A percentile compares a stretch with the other conserved stretches of the same genome.
Evolutionary conservation across 2,888 invertebrate genomes (phyloP).

Genomic region (Aphodius sticticus): DNA sequence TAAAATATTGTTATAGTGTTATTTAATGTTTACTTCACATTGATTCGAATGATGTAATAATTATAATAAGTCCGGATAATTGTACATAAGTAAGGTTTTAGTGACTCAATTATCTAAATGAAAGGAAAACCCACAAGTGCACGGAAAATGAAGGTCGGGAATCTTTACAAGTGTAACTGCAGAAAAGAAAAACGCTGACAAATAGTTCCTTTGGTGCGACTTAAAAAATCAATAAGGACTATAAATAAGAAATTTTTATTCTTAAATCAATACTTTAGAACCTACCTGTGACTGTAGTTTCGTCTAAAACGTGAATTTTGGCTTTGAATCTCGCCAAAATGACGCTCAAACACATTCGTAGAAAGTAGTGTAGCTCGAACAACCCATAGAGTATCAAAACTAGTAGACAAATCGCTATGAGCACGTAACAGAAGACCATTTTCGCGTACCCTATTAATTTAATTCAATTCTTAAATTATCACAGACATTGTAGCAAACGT

Average conservation of each 20-base stretch:
- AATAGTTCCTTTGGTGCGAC: not conserved
- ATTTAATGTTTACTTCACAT: not conserved
- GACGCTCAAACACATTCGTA: conserved; percentile 73
- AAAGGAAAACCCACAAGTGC: not conserved
- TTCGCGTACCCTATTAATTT: conserved; percentile 11
- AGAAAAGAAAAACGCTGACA: not conserved
- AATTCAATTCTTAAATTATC: conserved; percentile 5
- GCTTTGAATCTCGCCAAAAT: conserved; percentile 71
- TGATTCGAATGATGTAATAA: not conserved
- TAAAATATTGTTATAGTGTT: not conserved
- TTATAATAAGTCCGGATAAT: not conserved
- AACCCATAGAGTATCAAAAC: conserved; percentile 66
- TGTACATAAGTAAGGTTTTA: not conserved
- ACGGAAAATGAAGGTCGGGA: not conserved
- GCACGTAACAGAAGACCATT: conserved; percentile 47
- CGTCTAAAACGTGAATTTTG: conserved; percentile 70
- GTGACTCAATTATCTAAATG: not conserved
- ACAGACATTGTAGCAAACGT: not conserved
- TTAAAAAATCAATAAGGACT: not conserved
- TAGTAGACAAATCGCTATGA: conserved; percentile 60
- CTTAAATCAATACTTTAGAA: conserved; percentile 35
- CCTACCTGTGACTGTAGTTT: conserved; percentile 75
- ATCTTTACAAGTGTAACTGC: not conserved
- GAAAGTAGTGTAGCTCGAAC: conserved; percentile 78
- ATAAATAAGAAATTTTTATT: not conserved